Base-by-base conservation (phyloP, 2,113 vertebrate genomes). In the Willisornis vidua region DNA sequence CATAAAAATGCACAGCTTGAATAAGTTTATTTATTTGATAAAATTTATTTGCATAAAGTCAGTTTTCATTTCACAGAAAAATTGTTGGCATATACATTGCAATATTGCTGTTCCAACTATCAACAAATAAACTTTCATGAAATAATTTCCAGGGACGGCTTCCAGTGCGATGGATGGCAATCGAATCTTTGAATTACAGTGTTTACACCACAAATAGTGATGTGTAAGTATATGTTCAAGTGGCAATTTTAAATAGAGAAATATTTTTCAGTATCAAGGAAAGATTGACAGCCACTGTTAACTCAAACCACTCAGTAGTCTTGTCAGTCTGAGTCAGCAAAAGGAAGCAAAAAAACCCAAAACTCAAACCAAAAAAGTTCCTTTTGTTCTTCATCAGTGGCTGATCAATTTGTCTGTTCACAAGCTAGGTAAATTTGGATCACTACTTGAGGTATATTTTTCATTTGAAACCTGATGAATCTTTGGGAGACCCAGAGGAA, bases 151-250 rank as follows among this genome's bases (percentile, higher is more conserved):
- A 99, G 99, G 99, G 99, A 62, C 97, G 98, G n/a, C 97, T 99
- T 89, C 99, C 99, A 8, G 99, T 99, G 79, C 96, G 99, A 97
- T 99, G 99, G 99, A 99, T 99, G 99, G 98, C 99, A 26, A 99
- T 99, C 6, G 99, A 99, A 71, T 99, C 99, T 24, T 93, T 99
- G 62, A 99, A 99, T 96, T 99, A 99, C 92, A 99, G 99, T 5
- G 98, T 99, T n/a, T 99, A 99, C 48, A 99, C 98, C 41, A 98
- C 98, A 87, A 99, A 99, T 93, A 99, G 99, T 94, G 99, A 99
- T 11, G 98, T 99, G 99, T 99, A 94, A 99, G 98, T 98, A 95
- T 52, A 12, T 54, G 57, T 66, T 78, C 37, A 66, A 35, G 6
- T 17, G 7, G 19, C 3, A 3, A 6, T 87, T 76, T 66, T 23